Percentiles rank a stretch among this genome's conserved stretches.
Evolutionary conservation across 2,888 invertebrate genomes (phyloP).

Genomic region (Leptogaster cylindrica): DNA sequence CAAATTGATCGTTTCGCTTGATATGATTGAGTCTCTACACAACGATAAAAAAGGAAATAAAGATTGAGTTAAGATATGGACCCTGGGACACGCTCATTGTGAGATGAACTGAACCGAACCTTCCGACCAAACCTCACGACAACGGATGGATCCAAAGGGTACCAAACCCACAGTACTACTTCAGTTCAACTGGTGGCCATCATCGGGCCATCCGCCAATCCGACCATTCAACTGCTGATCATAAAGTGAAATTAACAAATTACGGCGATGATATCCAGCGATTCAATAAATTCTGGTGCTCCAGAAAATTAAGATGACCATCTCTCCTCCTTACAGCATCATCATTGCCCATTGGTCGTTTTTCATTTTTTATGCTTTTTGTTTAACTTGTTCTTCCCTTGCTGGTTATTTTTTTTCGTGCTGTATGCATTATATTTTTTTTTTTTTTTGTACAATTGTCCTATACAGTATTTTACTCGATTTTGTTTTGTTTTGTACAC

Average conservation of each 20-base stretch:
- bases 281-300: constrained; percentile 36
- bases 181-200: too few species aligned
- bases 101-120: not conserved
- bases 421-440: not conserved
- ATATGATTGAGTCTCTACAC: constrained; percentile 38
- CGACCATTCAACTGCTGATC: constrained; percentile 1
- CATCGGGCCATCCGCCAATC: not conserved
- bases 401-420: not conserved
- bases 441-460: not conserved
- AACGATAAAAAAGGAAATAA: constrained; percentile 34
- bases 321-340: constrained; percentile 20
- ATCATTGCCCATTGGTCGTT: too few species aligned
- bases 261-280: constrained; percentile 41
- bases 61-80: constrained; percentile 23
- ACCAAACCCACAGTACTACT: too few species aligned
- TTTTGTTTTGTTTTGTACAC: not conserved
- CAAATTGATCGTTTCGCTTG: constrained; percentile 34
- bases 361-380: too few species aligned
- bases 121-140: not conserved
- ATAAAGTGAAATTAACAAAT: constrained; percentile 46
- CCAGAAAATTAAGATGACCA: constrained; percentile 36
- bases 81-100: constrained; percentile 12
- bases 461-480: not conserved
- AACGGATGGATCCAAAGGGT: not conserved
- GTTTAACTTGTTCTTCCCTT: not conserved